Conservation (phyloP, 2,888 invertebrate species). For the Cosmopolites sordidus region DNA sequence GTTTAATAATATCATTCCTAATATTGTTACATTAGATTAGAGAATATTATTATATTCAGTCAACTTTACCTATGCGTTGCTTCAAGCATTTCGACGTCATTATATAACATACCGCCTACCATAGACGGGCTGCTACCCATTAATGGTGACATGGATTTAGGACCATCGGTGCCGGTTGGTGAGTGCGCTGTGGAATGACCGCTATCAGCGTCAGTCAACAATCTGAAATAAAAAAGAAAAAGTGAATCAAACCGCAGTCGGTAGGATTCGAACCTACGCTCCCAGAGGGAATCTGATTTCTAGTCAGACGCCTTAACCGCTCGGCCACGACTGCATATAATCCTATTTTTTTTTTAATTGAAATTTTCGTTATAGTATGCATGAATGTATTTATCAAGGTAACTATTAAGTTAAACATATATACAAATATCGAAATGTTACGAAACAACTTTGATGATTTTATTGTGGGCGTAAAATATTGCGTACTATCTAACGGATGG, state of each 20-base stretch:
- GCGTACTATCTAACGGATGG: too few species aligned
- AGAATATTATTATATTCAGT: background rate
- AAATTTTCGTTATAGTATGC: too few species aligned
- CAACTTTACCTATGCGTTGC: conserved; percentile 68
- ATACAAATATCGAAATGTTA: too few species aligned
- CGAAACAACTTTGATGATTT: too few species aligned
- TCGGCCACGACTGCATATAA: conserved; percentile 85
- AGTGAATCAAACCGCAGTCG: conserved; percentile 62
- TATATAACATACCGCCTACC: conserved; percentile 72
- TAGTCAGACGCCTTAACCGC: conserved; percentile 87
- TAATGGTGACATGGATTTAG: conserved; percentile 74
- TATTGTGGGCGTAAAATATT: too few species aligned
- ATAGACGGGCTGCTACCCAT: conserved; percentile 58
- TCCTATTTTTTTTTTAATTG: too few species aligned
- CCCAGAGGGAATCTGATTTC: conserved; percentile 88
- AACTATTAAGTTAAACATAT: too few species aligned
- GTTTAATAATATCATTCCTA: too few species aligned
- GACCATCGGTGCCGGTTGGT: conserved; percentile 70
- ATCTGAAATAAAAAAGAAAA: conserved; percentile 47
- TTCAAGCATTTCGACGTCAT: conserved; percentile 61
- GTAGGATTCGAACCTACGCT: conserved; percentile 88
- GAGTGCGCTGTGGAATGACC: conserved; percentile 91
- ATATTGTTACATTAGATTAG: too few species aligned
- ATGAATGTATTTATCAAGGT: too few species aligned
- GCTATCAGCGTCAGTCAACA: conserved; percentile 78